These are phyloP conservation scores for Mythimna vitellina DNA, from an alignment of 2,888 invertebrate genomes.

Conservation along the genomic window DNA sequence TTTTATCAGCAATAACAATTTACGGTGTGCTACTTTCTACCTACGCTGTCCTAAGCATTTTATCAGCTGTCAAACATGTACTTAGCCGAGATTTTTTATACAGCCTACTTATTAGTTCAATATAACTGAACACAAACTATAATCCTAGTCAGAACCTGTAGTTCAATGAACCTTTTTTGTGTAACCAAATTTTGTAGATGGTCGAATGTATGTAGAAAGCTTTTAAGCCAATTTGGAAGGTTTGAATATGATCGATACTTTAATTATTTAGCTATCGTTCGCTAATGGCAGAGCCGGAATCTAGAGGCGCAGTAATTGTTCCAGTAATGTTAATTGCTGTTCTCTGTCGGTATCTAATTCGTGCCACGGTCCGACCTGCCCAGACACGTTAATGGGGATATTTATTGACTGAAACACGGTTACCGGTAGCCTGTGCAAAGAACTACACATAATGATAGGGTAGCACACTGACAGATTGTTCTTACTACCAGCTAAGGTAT, in stretches of 20 bases:
- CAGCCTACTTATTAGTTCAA: conserved; percentile 62
- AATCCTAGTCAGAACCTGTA: conserved; percentile 57
- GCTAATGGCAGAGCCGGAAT: conserved; percentile 78
- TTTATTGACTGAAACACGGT: conserved; percentile 71
- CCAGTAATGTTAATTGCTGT: conserved; percentile 81
- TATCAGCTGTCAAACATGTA: conserved; percentile 84
- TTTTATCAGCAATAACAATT: conserved; percentile 74
- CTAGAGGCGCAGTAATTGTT: conserved; percentile 83
- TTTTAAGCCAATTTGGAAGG: conserved; percentile 57
- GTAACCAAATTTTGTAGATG: conserved; percentile 40
- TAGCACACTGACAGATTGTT: conserved; percentile 69
- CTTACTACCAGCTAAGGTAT: conserved; percentile 61
- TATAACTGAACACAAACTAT: conserved; percentile 67
- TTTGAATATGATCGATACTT: conserved; percentile 54
- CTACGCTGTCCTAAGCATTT: conserved; percentile 73
- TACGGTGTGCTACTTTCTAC: conserved; percentile 78
- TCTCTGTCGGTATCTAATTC: conserved; percentile 74
- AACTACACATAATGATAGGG: conserved; percentile 72
- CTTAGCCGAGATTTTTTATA: conserved; percentile 81
- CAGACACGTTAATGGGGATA: conserved; percentile 75
- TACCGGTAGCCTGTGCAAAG: conserved; percentile 68
- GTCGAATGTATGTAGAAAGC: conserved; percentile 54
- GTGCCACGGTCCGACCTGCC: conserved; percentile 67
- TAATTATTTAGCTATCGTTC: conserved; percentile 79
- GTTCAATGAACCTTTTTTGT: conserved; percentile 59